Conservation (phyloP, 2,888 invertebrate species). For the Rhaphigaster nebulosa region DNA sequence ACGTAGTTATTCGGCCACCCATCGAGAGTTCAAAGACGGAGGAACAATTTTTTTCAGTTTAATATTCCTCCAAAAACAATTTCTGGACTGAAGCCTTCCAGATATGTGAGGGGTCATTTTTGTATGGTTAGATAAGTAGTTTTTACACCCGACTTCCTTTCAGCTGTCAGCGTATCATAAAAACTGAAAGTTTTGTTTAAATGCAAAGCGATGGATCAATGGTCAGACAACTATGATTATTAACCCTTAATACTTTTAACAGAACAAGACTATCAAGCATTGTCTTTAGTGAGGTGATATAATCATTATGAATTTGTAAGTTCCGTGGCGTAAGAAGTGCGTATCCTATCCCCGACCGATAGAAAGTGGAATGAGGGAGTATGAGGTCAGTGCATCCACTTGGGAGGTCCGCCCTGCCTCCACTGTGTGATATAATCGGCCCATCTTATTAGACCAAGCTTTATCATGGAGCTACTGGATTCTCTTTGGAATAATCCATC, state of each 20-base stretch:
- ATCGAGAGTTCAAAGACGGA: background rate
- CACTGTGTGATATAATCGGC: background rate
- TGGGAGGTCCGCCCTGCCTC: conserved; percentile 25
- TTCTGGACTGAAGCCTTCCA: rapidly evolving
- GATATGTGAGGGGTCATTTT: background rate
- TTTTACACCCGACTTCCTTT: background rate
- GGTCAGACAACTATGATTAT: background rate
- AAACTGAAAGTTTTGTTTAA: background rate
- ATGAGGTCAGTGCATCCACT: conserved; percentile 23
- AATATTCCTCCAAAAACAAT: background rate
- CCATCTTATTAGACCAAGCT: conserved; percentile 11
- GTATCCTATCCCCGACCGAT: background rate
- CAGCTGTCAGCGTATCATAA: background rate
- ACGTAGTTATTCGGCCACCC: background rate
- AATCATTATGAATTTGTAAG: background rate
- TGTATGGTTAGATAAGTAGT: background rate
- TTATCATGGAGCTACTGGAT: background rate
- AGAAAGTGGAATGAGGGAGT: conserved; percentile 17
- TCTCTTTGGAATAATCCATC: background rate
- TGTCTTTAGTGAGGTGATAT: background rate
- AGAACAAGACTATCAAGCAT: background rate
- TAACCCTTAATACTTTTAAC: background rate
- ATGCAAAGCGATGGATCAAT: background rate
- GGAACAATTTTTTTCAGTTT: background rate
- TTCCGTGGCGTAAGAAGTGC: background rate